Evolutionary conservation across 2,797 vertebrate species (phyloP).

Genomic region (Schizopygopsis pylzovi): DNA sequence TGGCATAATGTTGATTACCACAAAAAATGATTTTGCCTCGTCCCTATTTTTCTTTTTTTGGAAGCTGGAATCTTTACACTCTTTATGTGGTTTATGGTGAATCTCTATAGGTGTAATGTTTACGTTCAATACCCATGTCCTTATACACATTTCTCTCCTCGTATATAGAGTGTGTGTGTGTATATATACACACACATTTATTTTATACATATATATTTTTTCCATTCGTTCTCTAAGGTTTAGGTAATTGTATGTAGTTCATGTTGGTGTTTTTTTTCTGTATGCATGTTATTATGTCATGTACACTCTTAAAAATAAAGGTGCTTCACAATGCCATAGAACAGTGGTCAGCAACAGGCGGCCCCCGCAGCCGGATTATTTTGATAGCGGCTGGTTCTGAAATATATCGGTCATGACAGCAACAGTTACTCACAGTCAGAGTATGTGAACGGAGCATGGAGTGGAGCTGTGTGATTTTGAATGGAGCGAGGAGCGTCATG

Average conservation of each 20-base stretch:
- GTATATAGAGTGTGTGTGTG: neutral
- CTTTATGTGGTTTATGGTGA: neutral
- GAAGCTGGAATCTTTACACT: too few species aligned
- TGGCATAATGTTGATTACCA: neutral
- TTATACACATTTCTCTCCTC: neutral
- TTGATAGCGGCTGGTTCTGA: too few species aligned
- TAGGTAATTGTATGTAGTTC: neutral
- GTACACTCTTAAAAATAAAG: neutral
- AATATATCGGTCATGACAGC: too few species aligned
- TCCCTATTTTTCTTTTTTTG: too few species aligned
- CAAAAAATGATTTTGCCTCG: accelerated
- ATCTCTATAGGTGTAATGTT: neutral
- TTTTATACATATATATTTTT: neutral
- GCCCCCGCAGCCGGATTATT: too few species aligned
- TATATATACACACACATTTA: neutral
- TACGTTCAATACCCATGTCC: neutral
- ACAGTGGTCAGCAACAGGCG: too few species aligned
- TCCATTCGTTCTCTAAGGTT: neutral
- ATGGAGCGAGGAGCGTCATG: too few species aligned
- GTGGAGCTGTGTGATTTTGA: too few species aligned
- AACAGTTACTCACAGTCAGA: too few species aligned
- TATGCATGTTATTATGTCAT: neutral
- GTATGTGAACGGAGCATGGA: too few species aligned
- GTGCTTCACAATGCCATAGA: too few species aligned
- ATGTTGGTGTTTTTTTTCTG: neutral